Base-by-base conservation (phyloP, 2,888 invertebrate genomes). In the Drosophila niveifrons region DNA sequence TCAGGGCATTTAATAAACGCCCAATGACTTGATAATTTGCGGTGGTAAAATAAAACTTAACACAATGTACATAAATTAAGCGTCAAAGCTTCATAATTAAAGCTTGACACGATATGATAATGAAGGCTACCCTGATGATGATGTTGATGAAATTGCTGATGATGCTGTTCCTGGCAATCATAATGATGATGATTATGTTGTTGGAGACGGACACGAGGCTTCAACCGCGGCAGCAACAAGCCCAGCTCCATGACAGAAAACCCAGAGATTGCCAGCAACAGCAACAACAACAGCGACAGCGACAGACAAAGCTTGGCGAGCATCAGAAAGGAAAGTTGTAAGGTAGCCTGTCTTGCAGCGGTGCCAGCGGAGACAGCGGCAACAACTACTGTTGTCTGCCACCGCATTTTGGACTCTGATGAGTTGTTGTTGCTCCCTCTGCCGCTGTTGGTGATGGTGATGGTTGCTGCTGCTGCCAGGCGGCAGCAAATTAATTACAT, bases 21-120 rank as follows among this genome's bases (percentile, higher is more conserved):
- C 78, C 90, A 83, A 90, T 80, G 89, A 89, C 87, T 85, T 85
- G 78, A 83, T 88, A 90, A 89, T 90, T 85, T 90, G 82, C 67
- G 76, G 80, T 73, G 80, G 61, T 64, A 73, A 75, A 86, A 80
- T 72, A 75, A 73, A 90, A 90, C 80, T 74, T 75, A 82, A 86
- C 81, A 86, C 83, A 86, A 90, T 89, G 85, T 88, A 78, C 89
- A 90, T 85, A 87, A 90, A 90, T 85, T 80, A 83, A 68, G 77
- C 86, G 73, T 56, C 79, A 69, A 68, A 61, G 80, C 73, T 50
- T 61, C 78, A 90, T 90, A 85, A 89, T 85, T 89, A 89, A 85
- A 87, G 89, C 78, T 72, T 82, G 75, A 63, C 83, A 74, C 56
- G 74, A 46, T 62, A 56, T 36, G 57, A 46, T 34, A 34, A 46